These are phyloP conservation scores for Drosophila greeni DNA, from an alignment of 2,888 invertebrate species.

Conservation along the genomic window DNA sequence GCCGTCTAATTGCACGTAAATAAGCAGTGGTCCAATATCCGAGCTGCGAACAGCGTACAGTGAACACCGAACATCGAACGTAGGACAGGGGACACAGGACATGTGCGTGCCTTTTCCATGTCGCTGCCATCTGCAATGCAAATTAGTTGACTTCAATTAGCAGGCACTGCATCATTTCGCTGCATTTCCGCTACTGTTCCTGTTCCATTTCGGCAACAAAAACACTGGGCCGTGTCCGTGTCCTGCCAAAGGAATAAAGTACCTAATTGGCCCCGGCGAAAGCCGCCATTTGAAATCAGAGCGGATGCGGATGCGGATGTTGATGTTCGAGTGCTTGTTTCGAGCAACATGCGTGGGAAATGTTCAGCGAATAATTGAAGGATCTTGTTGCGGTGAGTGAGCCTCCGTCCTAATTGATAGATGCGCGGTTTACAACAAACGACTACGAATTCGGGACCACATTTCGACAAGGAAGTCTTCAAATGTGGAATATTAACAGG, in stretches of 20 bases:
- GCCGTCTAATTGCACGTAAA: conserved; percentile 50
- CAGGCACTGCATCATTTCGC: conserved; percentile 52
- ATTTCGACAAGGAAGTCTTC: neutral
- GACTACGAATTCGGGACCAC: neutral
- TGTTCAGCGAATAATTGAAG: conserved; percentile 24
- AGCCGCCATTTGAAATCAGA: conserved; percentile 12
- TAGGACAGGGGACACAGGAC: conserved; percentile 2
- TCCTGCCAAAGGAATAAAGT: conserved; percentile 14
- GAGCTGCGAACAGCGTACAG: conserved; percentile 6
- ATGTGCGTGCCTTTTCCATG: conserved; percentile 48
- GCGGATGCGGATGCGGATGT: conserved; percentile 10
- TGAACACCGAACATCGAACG: conserved; percentile 1
- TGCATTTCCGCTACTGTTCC: conserved; percentile 17
- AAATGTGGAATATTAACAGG: neutral
- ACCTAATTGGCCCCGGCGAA: conserved; percentile 17
- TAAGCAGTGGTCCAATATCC: conserved; percentile 36
- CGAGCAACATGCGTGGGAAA: conserved; percentile 20
- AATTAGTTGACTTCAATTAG: conserved; percentile 62
- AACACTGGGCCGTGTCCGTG: conserved; percentile 19
- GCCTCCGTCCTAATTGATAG: conserved; percentile 6
- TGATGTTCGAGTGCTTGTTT: conserved; percentile 13
- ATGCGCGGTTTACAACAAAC: neutral
- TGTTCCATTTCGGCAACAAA: conserved; percentile 12
- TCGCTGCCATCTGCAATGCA: conserved; percentile 51
- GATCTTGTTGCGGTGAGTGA: conserved; percentile 13